Base-by-base conservation (phyloP, 1,140 invertebrate genomes). In the Drosophila nigrodunni region DNA sequence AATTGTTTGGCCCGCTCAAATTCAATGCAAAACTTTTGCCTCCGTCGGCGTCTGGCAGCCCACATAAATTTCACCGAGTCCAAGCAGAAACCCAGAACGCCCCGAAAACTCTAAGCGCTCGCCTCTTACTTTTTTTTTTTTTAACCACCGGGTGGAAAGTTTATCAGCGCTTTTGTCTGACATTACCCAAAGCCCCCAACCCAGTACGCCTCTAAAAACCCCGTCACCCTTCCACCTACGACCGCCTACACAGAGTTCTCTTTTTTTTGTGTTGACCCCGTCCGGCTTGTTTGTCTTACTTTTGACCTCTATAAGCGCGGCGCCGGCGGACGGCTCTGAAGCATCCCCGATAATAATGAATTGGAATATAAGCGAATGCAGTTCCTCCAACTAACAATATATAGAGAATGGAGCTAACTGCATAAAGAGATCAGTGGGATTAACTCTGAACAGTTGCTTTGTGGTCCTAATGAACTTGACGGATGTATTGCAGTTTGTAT, bases 231-330 rank as follows among this genome's bases (percentile, higher is more conserved):
- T 9, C 34, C 1, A 7, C 43, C 35, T 35, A 13, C 54, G 15
- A 57, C 41, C 37, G 46, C 57, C 15, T 25, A 44, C 47, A 46
- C 65, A 15, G 65, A 58, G 65, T 75, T 30, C 66, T 57, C 68
- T 61, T 44, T 43, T 62, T 30, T 30, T 30, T 30, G 3, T 30
- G 25, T 62, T 39, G 59, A 41, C 44, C 69, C 72, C 76, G 66
- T 79, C 80, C 85, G 80, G 85, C 83, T 88, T 88, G 83, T 88
- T 88, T 88, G 83, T 88, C 83, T 88, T 88, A 88, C 83, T 88
- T 88, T 88, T 88, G 83, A 88, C 83, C 83, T 88, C 83, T 83
- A 88, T 88, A 89, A 88, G 68, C 77, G 66, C 43, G 66, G 39
- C 62, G 77, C 65, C 70, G 30, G 46, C 69, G 70, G 61, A 54